Evolutionary conservation across 2,113 vertebrate genomes (phyloP).

Genomic region (Alligator sinensis): DNA sequence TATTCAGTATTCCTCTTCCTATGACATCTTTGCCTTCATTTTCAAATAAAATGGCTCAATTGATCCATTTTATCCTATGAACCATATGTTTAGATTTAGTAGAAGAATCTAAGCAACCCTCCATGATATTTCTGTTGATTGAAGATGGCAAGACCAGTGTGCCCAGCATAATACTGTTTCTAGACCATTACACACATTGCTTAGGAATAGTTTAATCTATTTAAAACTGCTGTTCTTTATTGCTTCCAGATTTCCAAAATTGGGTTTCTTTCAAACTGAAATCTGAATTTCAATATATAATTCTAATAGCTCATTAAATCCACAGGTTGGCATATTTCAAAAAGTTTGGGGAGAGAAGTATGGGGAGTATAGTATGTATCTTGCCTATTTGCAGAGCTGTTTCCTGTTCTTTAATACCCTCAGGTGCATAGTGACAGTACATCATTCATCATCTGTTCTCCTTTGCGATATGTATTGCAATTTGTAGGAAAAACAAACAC

Average conservation of each 20-base stretch:
- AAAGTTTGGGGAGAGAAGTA: neutral
- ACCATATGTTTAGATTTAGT: neutral
- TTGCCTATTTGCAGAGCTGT: neutral
- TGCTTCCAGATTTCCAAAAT: neutral
- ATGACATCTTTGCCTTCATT: neutral
- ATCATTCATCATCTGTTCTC: neutral
- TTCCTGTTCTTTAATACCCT: neutral
- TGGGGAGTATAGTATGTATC: neutral
- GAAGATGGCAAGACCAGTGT: neutral
- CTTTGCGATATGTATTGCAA: neutral
- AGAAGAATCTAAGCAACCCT: neutral
- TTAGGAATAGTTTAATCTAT: slow-evolving; percentile 34
- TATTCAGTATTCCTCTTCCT: neutral
- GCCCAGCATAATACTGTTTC: neutral
- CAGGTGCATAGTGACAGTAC: neutral
- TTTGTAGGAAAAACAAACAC: neutral
- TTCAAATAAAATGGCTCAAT: neutral
- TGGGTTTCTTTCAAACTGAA: neutral
- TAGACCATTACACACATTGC: neutral
- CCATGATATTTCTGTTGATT: neutral
- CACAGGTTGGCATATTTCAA: slow-evolving; percentile 20
- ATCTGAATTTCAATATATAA: neutral
- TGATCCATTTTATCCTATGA: neutral
- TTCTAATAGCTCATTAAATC: neutral
- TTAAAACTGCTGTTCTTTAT: slow-evolving; percentile 32